Conservation (phyloP, 2,113 vertebrate species). For the Strix aluco region DNA sequence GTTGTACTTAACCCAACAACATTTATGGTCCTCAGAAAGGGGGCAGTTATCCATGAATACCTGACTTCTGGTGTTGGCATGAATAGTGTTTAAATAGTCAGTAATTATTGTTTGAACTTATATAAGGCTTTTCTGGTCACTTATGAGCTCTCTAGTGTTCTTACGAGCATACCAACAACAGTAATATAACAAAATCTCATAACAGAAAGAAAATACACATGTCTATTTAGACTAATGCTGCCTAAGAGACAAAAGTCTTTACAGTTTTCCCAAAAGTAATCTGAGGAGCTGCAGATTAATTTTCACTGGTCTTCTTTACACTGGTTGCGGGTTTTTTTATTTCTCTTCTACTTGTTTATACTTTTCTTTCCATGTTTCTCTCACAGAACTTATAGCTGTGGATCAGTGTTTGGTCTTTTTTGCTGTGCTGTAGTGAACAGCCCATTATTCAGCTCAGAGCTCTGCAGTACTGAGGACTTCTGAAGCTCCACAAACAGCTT, state of each 20-base stretch:
- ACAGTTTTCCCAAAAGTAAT: neutral
- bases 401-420: neutral
- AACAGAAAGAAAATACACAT: neutral
- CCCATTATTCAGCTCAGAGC: neutral
- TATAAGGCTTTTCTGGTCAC: neutral
- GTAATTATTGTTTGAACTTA: neutral
- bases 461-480: neutral
- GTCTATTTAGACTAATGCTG: neutral
- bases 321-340: neutral
- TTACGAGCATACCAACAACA: neutral
- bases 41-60: neutral
- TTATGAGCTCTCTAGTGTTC: neutral
- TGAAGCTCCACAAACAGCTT: rapidly evolving
- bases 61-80: neutral
- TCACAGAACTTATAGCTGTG: neutral
- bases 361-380: neutral
- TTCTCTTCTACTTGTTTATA: neutral
- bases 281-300: neutral
- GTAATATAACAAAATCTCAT: neutral
- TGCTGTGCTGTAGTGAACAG: neutral
- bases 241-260: neutral
- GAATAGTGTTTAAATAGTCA: neutral
- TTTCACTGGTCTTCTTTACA: neutral
- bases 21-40: neutral
- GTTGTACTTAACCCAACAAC: neutral